Base-by-base conservation (phyloP, 2,888 invertebrate genomes). In the Tetragnatha montana region DNA sequence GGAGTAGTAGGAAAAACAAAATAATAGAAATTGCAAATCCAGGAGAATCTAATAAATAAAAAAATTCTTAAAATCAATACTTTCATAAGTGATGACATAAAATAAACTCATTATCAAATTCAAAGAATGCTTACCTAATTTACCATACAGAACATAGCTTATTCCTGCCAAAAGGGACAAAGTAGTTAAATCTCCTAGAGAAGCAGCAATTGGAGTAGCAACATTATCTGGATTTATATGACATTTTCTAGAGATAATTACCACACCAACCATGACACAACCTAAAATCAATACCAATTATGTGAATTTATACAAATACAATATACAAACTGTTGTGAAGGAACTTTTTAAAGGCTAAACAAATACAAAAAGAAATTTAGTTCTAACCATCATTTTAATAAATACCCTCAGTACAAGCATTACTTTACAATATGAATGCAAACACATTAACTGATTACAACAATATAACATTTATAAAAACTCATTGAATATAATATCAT, bases 11-110 rank as follows among this genome's bases (percentile, higher is more conserved):
- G 92, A 96, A 96, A 93, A 95, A 93, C 87, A 95, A 93, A 91
- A 96, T 95, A 93, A 97, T 95, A 8, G 95, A 93, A 89, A 96
- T 95, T 80, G 96, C 95, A 92, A 97, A 93, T 95, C 97, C 98
- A 35, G 91, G 88, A 50, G 87, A 87, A 51, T 90, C 89, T 90
- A 89, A 35, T n/a, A 88, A 81, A 21, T 80, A 47, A 75, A 75
- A 75, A 47, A 8, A 75, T 6, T 75, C n/a, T 1, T 35, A 35
- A n/a, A 21, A 35, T 35, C 35, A 1, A 35, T 35, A 35, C 35
- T 4, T 35, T 2, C 35, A 2, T 35, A 35, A 35, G 35, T 60
- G 60, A 10, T 60, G 4, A 60, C 4, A 60, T 17, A 17, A 8
- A 60, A 6, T 60, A 60, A 8, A 60, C 17, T 35, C 35, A 2